Evolutionary conservation across 1,140 invertebrate genomes (phyloP).

Genomic region (Listronotus oregonensis): DNA sequence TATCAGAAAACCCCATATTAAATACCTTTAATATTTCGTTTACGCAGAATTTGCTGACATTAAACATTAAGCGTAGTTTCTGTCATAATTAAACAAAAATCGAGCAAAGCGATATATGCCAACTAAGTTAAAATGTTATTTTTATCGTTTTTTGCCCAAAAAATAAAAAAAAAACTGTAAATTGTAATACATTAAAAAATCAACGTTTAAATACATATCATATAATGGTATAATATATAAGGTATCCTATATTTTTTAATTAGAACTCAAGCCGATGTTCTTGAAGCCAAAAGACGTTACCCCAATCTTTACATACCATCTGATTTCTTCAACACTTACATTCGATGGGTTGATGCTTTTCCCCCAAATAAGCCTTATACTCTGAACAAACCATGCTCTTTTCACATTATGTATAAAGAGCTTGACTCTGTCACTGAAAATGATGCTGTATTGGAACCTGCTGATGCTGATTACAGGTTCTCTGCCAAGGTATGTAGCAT

Average conservation of each 20-base stretch:
- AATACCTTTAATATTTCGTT: too few species aligned
- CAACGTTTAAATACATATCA: too few species aligned
- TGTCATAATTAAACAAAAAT: too few species aligned
- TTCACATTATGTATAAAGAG: conserved; percentile 92
- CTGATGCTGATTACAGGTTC: conserved; percentile 91
- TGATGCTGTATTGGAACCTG: conserved; percentile 77
- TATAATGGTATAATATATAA: too few species aligned
- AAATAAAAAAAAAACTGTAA: too few species aligned
- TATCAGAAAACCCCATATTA: too few species aligned
- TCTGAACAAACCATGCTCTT: conserved; percentile 79
- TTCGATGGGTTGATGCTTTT: conserved; percentile 91
- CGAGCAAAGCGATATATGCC: too few species aligned
- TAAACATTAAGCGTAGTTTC: too few species aligned
- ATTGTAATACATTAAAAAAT: too few species aligned
- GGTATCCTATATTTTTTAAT: conserved; percentile 44
- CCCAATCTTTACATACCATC: conserved; percentile 92
- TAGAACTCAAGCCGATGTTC: conserved; percentile 80
- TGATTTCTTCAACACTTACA: conserved; percentile 87
- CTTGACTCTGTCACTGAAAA: conserved; percentile 66
- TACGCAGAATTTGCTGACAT: too few species aligned
- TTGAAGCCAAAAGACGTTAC: conserved; percentile 82
- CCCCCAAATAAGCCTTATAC: conserved; percentile 82
- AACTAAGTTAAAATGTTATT: too few species aligned
- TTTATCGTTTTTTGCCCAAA: too few species aligned
- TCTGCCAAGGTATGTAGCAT: conserved; percentile 79